These are phyloP conservation scores for Philereme transversata DNA, from an alignment of 2,888 invertebrate genomes.

Conservation along the genomic window DNA sequence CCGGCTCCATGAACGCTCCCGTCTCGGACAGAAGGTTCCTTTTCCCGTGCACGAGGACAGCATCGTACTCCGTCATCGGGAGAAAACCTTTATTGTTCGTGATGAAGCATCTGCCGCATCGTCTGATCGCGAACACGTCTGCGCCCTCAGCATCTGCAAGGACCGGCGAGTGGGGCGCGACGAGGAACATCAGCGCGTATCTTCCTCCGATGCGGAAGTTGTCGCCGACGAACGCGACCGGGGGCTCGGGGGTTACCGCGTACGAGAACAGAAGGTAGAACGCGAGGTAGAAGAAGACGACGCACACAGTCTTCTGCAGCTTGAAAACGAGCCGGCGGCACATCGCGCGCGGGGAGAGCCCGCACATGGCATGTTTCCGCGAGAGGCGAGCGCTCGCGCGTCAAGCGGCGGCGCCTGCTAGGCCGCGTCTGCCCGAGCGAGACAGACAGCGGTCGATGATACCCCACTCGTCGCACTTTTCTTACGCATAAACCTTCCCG, in stretches of 20 bases:
- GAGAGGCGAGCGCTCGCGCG: constrained; percentile 36
- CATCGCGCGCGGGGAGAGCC: constrained; percentile 47
- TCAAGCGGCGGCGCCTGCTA: constrained; percentile 49
- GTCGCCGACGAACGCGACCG: constrained; percentile 53
- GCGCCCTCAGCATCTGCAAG: constrained; percentile 57
- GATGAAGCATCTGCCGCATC: constrained; percentile 59
- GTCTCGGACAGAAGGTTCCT: constrained; percentile 40
- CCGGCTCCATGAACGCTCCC: constrained; percentile 51
- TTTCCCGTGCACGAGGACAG: constrained; percentile 50
- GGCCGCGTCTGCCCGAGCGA: constrained; percentile 50
- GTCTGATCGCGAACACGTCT: constrained; percentile 48
- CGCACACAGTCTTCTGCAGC: constrained; percentile 50
- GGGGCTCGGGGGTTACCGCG: constrained; percentile 45
- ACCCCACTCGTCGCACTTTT: constrained; percentile 16
- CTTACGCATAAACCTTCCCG: constrained; percentile 10
- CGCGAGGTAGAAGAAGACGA: constrained; percentile 50
- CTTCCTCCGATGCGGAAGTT: constrained; percentile 55
- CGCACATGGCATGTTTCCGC: constrained; percentile 39
- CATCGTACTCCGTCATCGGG: constrained; percentile 61
- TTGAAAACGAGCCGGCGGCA: constrained; percentile 57
- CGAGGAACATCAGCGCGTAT: constrained; percentile 56
- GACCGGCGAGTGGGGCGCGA: constrained; percentile 45
- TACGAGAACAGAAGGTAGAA: constrained; percentile 52
- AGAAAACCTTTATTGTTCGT: constrained; percentile 65
- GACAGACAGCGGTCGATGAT: constrained; percentile 57